A percentile compares a stretch with the other conserved stretches of the same genome.
Conservation (phyloP, 1,140 invertebrate species). For the Heliconius eleuchia region DNA sequence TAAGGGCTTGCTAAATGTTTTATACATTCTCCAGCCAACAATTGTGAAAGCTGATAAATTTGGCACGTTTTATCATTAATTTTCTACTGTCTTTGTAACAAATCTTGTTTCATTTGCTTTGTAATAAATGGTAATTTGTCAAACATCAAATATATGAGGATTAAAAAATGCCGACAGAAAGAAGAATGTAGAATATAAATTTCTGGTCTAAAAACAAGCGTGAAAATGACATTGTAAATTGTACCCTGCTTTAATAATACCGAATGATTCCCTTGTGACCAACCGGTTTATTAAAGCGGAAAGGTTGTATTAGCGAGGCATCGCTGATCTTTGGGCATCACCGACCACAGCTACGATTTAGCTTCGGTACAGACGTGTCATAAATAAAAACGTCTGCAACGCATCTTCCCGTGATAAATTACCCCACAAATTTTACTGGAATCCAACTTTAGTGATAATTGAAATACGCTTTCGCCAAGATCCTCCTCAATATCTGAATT, state of each 20-base stretch:
- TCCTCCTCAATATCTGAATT: no score
- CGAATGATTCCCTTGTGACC: constrained; percentile 23
- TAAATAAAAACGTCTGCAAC: constrained; percentile 9
- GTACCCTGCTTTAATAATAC: constrained; percentile 7
- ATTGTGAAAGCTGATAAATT: neutral
- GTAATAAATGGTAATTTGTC: neutral
- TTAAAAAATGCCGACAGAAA: neutral
- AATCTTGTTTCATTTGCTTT: neutral
- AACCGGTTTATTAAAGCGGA: constrained; percentile 33
- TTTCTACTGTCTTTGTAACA: neutral
- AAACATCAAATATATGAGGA: neutral
- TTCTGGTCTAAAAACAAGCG: neutral
- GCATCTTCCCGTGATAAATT: neutral
- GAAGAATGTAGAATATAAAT: neutral
- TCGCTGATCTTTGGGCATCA: constrained; percentile 38
- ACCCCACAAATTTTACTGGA: neutral
- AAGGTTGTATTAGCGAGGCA: constrained; percentile 34
- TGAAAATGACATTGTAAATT: constrained; percentile 5
- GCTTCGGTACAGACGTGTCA: constrained; percentile 10
- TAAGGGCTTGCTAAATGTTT: neutral
- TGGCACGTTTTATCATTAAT: neutral
- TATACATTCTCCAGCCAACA: neutral
- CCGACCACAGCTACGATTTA: constrained; percentile 24
- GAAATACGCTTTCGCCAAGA: no score
- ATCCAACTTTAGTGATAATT: neutral